Conservation (phyloP, 2,113 vertebrate species). For the Chionis minor region DNA sequence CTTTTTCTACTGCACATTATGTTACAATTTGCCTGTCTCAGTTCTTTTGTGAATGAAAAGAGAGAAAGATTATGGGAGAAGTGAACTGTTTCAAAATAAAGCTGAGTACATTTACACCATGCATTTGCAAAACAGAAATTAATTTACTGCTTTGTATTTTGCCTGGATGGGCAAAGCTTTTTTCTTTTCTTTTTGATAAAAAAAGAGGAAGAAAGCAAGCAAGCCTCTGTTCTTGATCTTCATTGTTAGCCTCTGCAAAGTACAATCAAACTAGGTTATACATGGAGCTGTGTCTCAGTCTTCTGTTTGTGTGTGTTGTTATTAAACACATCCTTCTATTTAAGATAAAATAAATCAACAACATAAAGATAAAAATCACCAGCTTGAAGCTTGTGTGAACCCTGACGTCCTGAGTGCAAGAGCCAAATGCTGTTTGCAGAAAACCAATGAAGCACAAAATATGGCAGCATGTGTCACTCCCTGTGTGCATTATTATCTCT, state of each 20-base stretch:
- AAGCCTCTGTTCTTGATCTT: not conserved
- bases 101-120: not conserved
- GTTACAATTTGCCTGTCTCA: not conserved
- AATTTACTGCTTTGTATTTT: not conserved
- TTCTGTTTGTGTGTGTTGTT: not conserved
- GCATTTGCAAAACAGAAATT: not conserved
- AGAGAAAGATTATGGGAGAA: not conserved
- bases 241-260: not conserved
- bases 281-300: not conserved
- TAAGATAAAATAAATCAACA: conserved; percentile 40
- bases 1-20: not conserved
- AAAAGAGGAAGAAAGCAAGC: not conserved
- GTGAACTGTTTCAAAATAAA: not conserved
- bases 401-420: conserved; percentile 34
- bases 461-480: conserved; percentile 56
- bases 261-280: not conserved
- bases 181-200: not conserved
- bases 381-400: not conserved
- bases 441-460: conserved; percentile 54
- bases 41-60: not conserved
- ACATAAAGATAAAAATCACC: conserved; percentile 17
- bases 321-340: conserved; percentile 44
- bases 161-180: not conserved
- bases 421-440: conserved; percentile 57
- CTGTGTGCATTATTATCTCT: conserved; percentile 61